These are phyloP conservation scores for Megaleporinus macrocephalus DNA, from an alignment of 2,113 vertebrate species.

Conservation along the genomic window DNA sequence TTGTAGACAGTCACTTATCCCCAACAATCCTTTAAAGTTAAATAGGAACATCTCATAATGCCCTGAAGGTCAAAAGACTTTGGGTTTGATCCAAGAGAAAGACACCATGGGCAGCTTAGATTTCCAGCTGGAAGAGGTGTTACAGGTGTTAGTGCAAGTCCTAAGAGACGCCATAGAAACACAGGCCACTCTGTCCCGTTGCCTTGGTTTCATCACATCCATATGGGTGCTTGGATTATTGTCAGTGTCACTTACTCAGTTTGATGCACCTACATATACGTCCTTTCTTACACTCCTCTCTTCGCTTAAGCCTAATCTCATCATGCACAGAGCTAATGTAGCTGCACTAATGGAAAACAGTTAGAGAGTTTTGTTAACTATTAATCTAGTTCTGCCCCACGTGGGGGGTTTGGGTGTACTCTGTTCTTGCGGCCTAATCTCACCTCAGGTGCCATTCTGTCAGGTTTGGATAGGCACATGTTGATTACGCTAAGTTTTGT, in stretches of 20 bases:
- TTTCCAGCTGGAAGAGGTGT: conserved; percentile 38
- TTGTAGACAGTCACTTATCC: not conserved
- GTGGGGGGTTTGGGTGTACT: conserved; percentile 48
- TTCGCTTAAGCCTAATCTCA: conserved; percentile 42
- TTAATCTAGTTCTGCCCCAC: conserved; percentile 68
- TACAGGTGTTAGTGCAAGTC: conserved; percentile 49
- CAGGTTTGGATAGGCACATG: conserved; percentile 15
- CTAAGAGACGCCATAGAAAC: conserved; percentile 50
- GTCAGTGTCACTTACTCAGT: not conserved
- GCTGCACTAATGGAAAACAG: conserved; percentile 68
- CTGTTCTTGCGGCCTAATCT: conserved; percentile 46
- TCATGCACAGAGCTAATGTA: conserved; percentile 57
- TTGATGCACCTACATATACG: conserved; percentile 53
- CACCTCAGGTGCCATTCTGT: conserved; percentile 32
- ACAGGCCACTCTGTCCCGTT: conserved; percentile 67
- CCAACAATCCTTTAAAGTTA: not conserved
- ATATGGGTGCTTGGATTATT: conserved; percentile 64
- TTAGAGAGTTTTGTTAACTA: conserved; percentile 70
- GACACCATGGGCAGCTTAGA: conserved; percentile 14
- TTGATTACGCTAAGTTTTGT: not conserved
- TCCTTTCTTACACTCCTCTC: not conserved
- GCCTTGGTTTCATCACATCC: conserved; percentile 71
- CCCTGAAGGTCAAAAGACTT: conserved; percentile 38
- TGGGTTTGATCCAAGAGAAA: conserved; percentile 19
- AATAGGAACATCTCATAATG: not conserved